Conservation (phyloP, 2,113 vertebrate species). For the Chascanopsetta lugubris region DNA sequence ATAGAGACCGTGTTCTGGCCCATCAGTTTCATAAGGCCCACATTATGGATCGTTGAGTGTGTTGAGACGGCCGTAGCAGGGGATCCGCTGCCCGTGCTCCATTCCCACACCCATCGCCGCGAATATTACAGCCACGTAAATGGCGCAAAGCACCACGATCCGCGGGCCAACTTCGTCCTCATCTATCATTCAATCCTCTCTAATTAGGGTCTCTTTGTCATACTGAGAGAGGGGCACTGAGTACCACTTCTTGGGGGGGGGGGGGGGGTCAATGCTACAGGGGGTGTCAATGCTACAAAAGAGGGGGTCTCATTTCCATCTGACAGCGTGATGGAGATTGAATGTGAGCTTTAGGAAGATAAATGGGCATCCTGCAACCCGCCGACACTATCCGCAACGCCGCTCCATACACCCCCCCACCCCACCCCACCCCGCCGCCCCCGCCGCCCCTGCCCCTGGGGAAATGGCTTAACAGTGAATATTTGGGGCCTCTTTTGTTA, state of each 20-base stretch:
- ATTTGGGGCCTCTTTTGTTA: conserved; percentile 63
- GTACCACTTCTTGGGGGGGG: conserved; percentile 71
- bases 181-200: conserved; percentile 74
- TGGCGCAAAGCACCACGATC: conserved; percentile 66
- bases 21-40: conserved; percentile 79
- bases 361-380: conserved; percentile 74
- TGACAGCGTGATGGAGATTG: conserved; percentile 82
- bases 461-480: conserved; percentile 67
- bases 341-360: conserved; percentile 84
- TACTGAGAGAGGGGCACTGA: conserved; percentile 57
- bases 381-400: conserved; percentile 65
- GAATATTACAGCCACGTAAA: conserved; percentile 65
- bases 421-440: too few species aligned
- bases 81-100: conserved; percentile 66
- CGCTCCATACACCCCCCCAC: conserved; percentile 37
- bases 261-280: conserved; percentile 63
- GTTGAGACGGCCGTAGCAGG: conserved; percentile 73
- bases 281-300: conserved; percentile 68
- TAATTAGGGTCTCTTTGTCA: conserved; percentile 77
- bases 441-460: too few species aligned
- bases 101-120: conserved; percentile 54
- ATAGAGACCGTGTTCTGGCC: conserved; percentile 80
- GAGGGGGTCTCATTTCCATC: conserved; percentile 77
- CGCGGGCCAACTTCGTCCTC: conserved; percentile 44
- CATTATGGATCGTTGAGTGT: conserved; percentile 76